Conservation (phyloP, 30 jellyfish, hydroid and myxozoan genomes). For the Hydractinia symbiolongicarpus region DNA sequence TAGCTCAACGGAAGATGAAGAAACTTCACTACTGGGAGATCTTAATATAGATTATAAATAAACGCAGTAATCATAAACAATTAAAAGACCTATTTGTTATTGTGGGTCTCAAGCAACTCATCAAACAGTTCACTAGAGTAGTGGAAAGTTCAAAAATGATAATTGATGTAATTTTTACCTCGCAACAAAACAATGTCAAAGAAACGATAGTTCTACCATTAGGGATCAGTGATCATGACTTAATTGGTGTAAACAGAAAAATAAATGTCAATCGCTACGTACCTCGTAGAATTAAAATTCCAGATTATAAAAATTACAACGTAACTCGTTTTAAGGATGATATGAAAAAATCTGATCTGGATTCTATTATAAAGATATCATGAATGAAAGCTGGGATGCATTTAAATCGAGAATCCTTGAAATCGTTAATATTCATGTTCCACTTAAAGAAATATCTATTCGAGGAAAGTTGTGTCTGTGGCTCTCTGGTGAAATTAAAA, state of each 20-base stretch:
- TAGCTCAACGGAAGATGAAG: too few relatives aligned
- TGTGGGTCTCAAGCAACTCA: constrained; percentile 9
- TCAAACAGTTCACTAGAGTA: not conserved
- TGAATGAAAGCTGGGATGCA: constrained; percentile 6
- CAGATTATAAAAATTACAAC: constrained; percentile 4
- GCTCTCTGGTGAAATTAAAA: too few relatives aligned
- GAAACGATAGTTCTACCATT: not conserved
- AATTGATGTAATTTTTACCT: constrained; percentile 5
- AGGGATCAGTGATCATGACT: constrained; percentile 3
- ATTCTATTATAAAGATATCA: too few relatives aligned
- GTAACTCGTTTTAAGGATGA: constrained; percentile 10
- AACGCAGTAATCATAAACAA: too few relatives aligned
- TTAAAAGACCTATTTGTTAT: too few relatives aligned
- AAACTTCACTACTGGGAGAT: too few relatives aligned
- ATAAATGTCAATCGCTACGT: too few relatives aligned
- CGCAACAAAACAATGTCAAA: not conserved
- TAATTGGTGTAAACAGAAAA: too few relatives aligned
- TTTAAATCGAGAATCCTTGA: constrained; percentile 2
- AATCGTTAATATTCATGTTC: not conserved
- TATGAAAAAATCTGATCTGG: not conserved
- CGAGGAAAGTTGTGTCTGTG: constrained; percentile 14
- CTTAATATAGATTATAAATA: too few relatives aligned
- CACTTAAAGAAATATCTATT: not conserved
- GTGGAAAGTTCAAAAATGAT: constrained; percentile 7
- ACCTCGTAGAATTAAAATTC: too few relatives aligned